A percentile compares a stretch with the other conserved stretches of the same genome.
phyloP scores from a whole-genome alignment of 1,140 invertebrate genomes.

The Conopomorpha cramerella region DNA sequence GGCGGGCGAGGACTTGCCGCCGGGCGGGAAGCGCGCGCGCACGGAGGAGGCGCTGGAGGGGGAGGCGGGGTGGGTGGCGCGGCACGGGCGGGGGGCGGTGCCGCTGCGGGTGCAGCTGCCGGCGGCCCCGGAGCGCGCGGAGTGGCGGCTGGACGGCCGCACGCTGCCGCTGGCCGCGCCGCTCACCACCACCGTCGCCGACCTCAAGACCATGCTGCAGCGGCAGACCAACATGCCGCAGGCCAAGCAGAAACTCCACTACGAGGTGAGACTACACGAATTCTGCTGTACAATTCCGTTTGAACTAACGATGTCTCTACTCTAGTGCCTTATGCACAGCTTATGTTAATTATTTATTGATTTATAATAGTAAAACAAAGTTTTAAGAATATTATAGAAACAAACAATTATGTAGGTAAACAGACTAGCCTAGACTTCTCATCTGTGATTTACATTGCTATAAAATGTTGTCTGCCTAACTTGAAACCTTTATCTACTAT shows the following conservation, averaged over 20 bases:
- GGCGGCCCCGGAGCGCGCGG: conserved; percentile 83
- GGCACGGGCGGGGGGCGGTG: conserved; percentile 31
- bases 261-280: conserved; percentile 76
- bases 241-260: conserved; percentile 95
- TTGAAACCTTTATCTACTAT: too few relatives aligned
- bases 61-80: conserved; percentile 80
- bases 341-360: too few relatives aligned
- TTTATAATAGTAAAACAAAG: too few relatives aligned
- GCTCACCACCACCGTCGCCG: conserved; percentile 79
- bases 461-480: too few relatives aligned
- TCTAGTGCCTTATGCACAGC: too few relatives aligned
- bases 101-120: conserved; percentile 65
- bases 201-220: conserved; percentile 88
- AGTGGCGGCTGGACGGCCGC: conserved; percentile 97
- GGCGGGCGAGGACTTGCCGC: conserved; percentile 76
- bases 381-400: too few relatives aligned
- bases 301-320: too few relatives aligned
- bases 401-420: too few relatives aligned
- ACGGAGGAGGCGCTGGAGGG: conserved; percentile 93
- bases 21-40: conserved; percentile 83
- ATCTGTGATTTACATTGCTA: too few relatives aligned
- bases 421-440: too few relatives aligned
- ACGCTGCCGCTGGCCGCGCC: conserved; percentile 79
- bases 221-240: conserved; percentile 92
- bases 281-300: too few relatives aligned